Evolutionary conservation across 2,797 vertebrate genomes (phyloP), one percentile per base, ranked within the genome.

Genomic region (Channa striata): DNA sequence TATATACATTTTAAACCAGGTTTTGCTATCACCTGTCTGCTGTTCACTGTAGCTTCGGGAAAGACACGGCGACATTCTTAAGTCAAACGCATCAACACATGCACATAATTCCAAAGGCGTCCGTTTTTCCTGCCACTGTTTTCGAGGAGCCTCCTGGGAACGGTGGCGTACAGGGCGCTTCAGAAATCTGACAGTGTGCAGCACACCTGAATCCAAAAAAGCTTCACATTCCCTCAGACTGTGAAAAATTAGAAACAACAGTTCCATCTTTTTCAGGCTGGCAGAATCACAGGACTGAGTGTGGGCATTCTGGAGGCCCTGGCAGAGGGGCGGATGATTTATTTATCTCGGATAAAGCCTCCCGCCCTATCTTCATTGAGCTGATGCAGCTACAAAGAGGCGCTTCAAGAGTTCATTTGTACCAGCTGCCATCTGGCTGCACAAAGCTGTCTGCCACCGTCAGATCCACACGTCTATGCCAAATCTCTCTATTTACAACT

Each of bases 301-400:
- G 12, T 39, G 59, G 57, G 65, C 23, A 43, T 58, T 69, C 71
- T 23, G 67, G 54, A 82, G 72, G 69, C 17, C 11, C 37, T 17
- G 0, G 54, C 59, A 16, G 64, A 68, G 23, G 57, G 77, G 10
- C 1, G 46, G 68, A 78, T 74, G 66, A 81, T 71, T 77, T 34
- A 83, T 83, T 83, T 77, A 72, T 72, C 70, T 68, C 36, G 36
- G 57, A 68, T 54, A 60, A 78, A 82, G 36, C 56, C 64, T 75
- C 64, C 78, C 54, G 51, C 50, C 34, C 49, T 64, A 34, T 59
- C 48, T 64, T 68, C 49, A 42, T 57, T 66, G 61, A 73, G 62
- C 59, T 66, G 65, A 69, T 69, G 80, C 49, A 56, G 62, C 58
- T 58, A 65, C 65, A 64, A 59, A 67, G 33, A 59, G 68, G 25